Conservation (phyloP, 1,140 invertebrate genomes). For the Nasonia giraulti region DNA sequence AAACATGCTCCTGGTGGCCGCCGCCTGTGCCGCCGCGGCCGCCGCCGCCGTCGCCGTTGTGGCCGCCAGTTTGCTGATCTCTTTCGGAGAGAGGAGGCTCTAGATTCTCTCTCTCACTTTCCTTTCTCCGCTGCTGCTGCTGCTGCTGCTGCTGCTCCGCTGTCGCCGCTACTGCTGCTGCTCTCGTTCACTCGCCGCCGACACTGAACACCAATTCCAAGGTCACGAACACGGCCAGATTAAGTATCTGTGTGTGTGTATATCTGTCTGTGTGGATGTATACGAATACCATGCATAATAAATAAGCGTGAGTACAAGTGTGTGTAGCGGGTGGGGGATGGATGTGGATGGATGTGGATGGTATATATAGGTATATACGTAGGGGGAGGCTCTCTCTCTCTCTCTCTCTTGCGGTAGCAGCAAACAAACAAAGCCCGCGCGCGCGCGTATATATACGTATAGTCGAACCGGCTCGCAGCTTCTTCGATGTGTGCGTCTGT, state of each 20-base stretch:
- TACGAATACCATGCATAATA: not conserved
- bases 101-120: not conserved
- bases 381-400: not conserved
- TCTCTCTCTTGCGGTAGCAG: not conserved
- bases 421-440: conserved; percentile 15
- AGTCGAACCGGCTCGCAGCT: conserved; percentile 25
- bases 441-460: no score
- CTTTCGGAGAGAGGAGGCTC: not conserved
- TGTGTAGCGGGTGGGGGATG: not conserved
- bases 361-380: not conserved
- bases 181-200: conserved; percentile 46
- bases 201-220: conserved; percentile 57
- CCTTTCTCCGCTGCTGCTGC: not conserved
- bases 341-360: not conserved
- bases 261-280: not conserved
- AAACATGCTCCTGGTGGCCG: conserved; percentile 64
- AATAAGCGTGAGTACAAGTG: not conserved
- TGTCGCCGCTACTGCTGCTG: not conserved
- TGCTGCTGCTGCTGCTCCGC: not conserved
- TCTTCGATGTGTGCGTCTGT: not conserved
- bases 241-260: conserved; percentile 15
- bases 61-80: conserved; percentile 12
- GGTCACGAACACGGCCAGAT: conserved; percentile 53
- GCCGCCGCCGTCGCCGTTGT: conserved; percentile 47
- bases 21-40: not conserved